Conservation (phyloP, 1,140 invertebrate species). For the Drosophila cardini region DNA sequence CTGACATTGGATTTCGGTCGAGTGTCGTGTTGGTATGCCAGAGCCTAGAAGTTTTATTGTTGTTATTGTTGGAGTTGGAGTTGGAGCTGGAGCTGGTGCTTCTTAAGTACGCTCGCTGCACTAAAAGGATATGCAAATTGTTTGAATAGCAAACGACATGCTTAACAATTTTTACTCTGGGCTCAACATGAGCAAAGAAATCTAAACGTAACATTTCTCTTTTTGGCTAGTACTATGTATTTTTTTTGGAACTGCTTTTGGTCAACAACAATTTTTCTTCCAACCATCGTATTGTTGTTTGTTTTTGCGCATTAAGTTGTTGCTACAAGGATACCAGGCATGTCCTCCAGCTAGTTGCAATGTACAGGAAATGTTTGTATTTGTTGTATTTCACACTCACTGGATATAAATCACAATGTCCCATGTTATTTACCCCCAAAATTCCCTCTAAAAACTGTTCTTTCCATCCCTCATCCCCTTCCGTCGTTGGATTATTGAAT, state of each 20-base stretch:
- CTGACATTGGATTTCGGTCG: constrained; percentile 79
- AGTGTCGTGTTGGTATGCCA: constrained; percentile 67
- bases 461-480: not conserved
- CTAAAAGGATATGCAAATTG: constrained; percentile 84
- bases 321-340: constrained; percentile 47
- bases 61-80: constrained; percentile 29
- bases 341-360: constrained; percentile 34
- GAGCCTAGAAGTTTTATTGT: constrained; percentile 28
- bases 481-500: constrained; percentile 70
- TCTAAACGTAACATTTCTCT: constrained; percentile 54
- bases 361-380: constrained; percentile 54
- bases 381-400: constrained; percentile 67
- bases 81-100: constrained; percentile 43
- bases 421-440: constrained; percentile 47
- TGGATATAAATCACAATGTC: constrained; percentile 68
- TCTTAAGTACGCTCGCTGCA: constrained; percentile 74
- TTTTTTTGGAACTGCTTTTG: constrained; percentile 44
- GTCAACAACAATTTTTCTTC: constrained; percentile 56
- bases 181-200: constrained; percentile 42
- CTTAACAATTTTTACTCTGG: constrained; percentile 66
- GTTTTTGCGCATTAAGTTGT: constrained; percentile 76
- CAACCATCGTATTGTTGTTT: constrained; percentile 53
- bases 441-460: not conserved
- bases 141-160: constrained; percentile 81
- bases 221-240: constrained; percentile 21